Evolutionary conservation across 2,113 vertebrate genomes (phyloP).

Genomic region (Porphyrio hochstetteri): DNA sequence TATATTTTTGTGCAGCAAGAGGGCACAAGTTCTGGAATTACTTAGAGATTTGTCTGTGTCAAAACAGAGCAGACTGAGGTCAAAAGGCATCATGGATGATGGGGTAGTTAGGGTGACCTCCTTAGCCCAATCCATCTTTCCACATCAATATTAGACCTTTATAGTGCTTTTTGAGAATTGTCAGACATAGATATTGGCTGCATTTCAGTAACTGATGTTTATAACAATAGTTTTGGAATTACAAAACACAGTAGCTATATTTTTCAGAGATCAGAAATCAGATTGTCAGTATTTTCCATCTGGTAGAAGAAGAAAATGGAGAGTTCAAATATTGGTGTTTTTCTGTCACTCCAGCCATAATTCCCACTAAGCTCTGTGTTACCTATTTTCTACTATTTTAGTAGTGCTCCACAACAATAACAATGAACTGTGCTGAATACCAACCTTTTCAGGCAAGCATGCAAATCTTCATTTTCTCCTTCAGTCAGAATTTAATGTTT

Average conservation of each 20-base stretch:
- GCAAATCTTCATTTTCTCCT: not conserved
- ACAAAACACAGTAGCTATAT: not conserved
- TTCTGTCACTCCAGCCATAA: not conserved
- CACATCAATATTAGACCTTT: not conserved
- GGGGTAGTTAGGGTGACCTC: not conserved
- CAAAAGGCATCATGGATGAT: not conserved
- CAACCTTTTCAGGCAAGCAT: not conserved
- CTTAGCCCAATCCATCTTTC: accelerated
- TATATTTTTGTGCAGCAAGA: not conserved
- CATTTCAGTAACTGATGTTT: not conserved
- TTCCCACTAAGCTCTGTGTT: not conserved
- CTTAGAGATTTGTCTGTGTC: not conserved
- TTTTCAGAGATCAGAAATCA: not conserved
- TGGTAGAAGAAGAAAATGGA: not conserved
- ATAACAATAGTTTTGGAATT: not conserved
- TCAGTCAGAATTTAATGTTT: not conserved
- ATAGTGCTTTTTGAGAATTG: not conserved
- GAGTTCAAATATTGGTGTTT: not conserved
- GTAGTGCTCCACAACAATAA: not conserved
- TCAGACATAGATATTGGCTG: not conserved
- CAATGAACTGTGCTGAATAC: not conserved
- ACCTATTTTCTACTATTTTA: not conserved
- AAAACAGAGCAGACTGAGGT: not conserved
- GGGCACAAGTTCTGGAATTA: not conserved
- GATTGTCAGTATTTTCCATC: not conserved